Evolutionary conservation across 2,113 vertebrate species (phyloP).

Genomic region (Polyodon spathula): DNA sequence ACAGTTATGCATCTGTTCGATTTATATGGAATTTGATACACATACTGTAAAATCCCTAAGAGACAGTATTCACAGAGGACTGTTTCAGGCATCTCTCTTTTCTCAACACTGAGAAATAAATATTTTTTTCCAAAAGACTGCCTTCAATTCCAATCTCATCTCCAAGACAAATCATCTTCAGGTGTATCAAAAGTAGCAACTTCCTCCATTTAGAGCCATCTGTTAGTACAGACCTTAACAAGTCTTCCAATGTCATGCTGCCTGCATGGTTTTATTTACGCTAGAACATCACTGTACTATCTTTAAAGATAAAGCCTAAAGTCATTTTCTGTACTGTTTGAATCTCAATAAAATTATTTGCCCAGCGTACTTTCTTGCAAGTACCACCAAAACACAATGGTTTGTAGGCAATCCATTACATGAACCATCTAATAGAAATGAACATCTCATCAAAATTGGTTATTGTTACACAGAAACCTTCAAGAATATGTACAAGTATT

Average conservation of each 20-base stretch:
- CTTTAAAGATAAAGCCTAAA: slow-evolving; percentile 47
- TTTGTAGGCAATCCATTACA: slow-evolving; percentile 38
- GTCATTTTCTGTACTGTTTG: slow-evolving; percentile 34
- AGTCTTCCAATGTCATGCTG: slow-evolving; percentile 66
- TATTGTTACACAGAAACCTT: slow-evolving; percentile 38
- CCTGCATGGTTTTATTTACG: slow-evolving; percentile 58
- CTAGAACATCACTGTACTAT: slow-evolving; percentile 44
- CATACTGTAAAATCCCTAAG: no score
- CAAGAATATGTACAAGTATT: slow-evolving; percentile 4
- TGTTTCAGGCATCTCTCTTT: background rate
- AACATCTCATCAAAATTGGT: slow-evolving; percentile 45
- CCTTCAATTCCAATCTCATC: slow-evolving; percentile 18
- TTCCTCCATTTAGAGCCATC: slow-evolving; percentile 25
- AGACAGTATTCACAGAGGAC: no score
- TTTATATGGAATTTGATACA: no score
- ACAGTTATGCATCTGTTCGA: no score
- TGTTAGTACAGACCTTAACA: slow-evolving; percentile 42
- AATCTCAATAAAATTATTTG: slow-evolving; percentile 41
- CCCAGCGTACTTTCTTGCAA: slow-evolving; percentile 25
- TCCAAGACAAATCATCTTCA: slow-evolving; percentile 42
- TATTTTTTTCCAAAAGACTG: background rate
- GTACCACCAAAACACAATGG: slow-evolving; percentile 22
- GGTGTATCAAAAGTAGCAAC: slow-evolving; percentile 31
- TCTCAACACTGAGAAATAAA: background rate
- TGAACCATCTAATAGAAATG: slow-evolving; percentile 45